phyloP scores from a whole-genome alignment of 92 coral and sea anemone genomes.

The Phenganax subtilis region DNA sequence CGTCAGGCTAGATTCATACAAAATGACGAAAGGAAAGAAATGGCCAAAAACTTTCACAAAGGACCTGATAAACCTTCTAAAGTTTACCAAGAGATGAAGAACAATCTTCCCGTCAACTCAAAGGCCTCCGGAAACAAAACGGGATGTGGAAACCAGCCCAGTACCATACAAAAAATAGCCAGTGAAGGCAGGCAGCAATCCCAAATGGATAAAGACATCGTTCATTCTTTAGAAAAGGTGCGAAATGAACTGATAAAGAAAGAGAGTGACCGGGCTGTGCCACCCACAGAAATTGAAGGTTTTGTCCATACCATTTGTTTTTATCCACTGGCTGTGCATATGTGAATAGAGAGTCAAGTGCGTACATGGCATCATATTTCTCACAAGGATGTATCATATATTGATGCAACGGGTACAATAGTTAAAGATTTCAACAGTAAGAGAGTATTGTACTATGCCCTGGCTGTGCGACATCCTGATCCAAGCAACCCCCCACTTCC shows the following conservation, averaged over 20 bases:
- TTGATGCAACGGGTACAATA: conserved; percentile 48
- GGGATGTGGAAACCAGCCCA: background rate
- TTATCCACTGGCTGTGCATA: no score
- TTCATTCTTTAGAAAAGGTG: background rate
- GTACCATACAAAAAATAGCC: background rate
- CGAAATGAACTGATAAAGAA: background rate
- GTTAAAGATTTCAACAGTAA: no score
- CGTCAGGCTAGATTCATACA: background rate
- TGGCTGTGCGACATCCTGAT: conserved; percentile 41
- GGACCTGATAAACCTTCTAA: no score
- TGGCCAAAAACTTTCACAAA: no score
- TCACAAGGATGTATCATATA: conserved; percentile 20
- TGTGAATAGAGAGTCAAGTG: no score
- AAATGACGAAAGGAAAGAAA: background rate
- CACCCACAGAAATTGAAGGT: background rate
- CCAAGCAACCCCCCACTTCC: conserved; percentile 43
- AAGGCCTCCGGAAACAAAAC: background rate
- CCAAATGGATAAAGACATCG: background rate
- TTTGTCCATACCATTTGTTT: no score
- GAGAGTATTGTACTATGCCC: conserved; percentile 37
- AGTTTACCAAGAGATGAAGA: background rate
- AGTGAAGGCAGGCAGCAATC: background rate
- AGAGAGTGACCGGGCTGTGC: background rate
- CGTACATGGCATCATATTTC: no score
- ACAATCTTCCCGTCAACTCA: background rate